phyloP scores from a whole-genome alignment of 2,113 vertebrate genomes.

The Lepus europaeus region DNA sequence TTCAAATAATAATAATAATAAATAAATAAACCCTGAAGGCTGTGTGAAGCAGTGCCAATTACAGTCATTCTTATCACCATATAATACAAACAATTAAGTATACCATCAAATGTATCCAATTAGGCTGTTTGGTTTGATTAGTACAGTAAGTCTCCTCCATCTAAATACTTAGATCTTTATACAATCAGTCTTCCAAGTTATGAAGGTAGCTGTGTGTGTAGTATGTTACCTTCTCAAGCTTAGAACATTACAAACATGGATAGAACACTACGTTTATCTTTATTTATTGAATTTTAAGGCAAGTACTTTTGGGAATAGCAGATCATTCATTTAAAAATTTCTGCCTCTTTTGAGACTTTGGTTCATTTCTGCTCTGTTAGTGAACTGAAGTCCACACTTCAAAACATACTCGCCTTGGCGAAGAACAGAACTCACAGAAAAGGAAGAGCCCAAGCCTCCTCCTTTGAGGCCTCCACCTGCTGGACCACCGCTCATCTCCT shows the following conservation, averaged over 20 bases:
- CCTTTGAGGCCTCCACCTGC: neutral
- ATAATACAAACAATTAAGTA: neutral
- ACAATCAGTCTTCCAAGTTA: neutral
- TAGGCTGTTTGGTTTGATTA: conserved; percentile 3
- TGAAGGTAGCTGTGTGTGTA: neutral
- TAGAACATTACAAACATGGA: neutral
- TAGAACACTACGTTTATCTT: neutral
- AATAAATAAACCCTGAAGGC: neutral
- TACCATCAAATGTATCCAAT: neutral
- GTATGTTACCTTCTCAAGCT: neutral
- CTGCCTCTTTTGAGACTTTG: conserved; percentile 21
- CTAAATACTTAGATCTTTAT: neutral
- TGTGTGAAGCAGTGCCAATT: neutral
- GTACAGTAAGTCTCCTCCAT: neutral
- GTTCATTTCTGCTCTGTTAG: neutral
- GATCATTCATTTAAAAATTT: neutral
- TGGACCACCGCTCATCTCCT: neutral
- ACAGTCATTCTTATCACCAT: neutral
- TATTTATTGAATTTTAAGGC: conserved; percentile 32
- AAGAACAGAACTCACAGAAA: neutral
- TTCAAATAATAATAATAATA: too few species aligned
- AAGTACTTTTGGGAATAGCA: neutral
- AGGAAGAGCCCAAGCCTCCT: conserved; percentile 12
- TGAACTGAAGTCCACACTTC: conserved; percentile 26
- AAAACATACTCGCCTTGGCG: neutral